A percentile compares a stretch with the other conserved stretches of the same genome.
phyloP scores from a whole-genome alignment of 2,888 invertebrate genomes.

The Hyposoter dolosus region DNA sequence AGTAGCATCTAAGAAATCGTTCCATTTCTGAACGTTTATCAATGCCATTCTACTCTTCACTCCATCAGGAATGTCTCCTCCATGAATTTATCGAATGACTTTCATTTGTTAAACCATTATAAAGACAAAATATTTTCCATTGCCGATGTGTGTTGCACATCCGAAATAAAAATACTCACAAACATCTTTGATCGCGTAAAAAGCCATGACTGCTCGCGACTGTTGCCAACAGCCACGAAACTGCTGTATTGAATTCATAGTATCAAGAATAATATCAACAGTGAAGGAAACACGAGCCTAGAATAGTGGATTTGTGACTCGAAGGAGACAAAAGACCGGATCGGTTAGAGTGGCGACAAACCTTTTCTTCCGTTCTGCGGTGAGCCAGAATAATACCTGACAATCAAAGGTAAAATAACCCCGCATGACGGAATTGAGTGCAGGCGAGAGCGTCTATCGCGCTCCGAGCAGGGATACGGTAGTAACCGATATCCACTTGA shows the following conservation, averaged over 20 bases:
- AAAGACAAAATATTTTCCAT: background rate
- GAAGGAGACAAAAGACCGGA: slow-evolving; percentile 70
- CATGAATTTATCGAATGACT: background rate
- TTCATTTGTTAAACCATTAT: background rate
- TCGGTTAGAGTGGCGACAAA: slow-evolving; percentile 72
- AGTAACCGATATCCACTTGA: slow-evolving; percentile 69
- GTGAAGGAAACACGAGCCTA: slow-evolving; percentile 75
- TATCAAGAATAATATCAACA: slow-evolving; percentile 17
- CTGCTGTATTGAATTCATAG: background rate
- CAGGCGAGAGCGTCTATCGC: slow-evolving; percentile 62
- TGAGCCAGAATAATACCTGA: slow-evolving; percentile 64
- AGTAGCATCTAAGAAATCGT: background rate
- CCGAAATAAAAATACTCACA: background rate
- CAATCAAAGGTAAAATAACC: slow-evolving; percentile 83
- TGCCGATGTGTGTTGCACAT: background rate
- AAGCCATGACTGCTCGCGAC: background rate
- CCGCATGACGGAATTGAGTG: slow-evolving; percentile 76
- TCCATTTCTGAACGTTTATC: background rate
- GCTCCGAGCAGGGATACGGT: slow-evolving; percentile 8
- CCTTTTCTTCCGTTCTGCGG: slow-evolving; percentile 74
- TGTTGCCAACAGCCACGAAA: background rate
- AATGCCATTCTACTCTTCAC: background rate
- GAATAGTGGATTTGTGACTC: slow-evolving; percentile 41
- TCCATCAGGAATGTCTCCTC: background rate
- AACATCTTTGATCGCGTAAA: background rate